phyloP scores from a whole-genome alignment of 2,113 vertebrate species.

The Amia ocellicauda region DNA sequence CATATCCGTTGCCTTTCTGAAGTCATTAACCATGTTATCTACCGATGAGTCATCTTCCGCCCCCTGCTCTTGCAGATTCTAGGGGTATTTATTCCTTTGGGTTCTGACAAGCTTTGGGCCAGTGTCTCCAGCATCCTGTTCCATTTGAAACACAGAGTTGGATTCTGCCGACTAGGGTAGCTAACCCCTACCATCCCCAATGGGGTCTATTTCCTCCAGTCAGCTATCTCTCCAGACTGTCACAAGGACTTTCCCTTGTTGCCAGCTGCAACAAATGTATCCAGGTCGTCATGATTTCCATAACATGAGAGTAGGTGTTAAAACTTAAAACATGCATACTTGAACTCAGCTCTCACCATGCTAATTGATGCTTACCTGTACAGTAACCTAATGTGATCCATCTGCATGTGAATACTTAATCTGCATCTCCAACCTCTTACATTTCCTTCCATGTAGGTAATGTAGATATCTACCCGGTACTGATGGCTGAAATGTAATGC shows the following conservation, averaged over 20 bases:
- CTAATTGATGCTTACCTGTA: too few relatives aligned
- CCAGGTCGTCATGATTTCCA: too few relatives aligned
- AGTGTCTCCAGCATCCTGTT: background rate
- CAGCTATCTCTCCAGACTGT: slow-evolving; percentile 20
- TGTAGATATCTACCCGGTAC: too few relatives aligned
- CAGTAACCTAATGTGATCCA: too few relatives aligned
- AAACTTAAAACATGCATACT: too few relatives aligned
- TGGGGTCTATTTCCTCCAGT: slow-evolving; percentile 24
- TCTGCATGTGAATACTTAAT: too few relatives aligned
- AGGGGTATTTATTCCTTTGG: slow-evolving; percentile 16
- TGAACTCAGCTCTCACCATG: too few relatives aligned
- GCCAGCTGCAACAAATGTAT: too few relatives aligned
- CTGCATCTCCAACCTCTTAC: too few relatives aligned
- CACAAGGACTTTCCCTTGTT: slow-evolving; percentile 19
- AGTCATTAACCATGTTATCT: slow-evolving; percentile 12
- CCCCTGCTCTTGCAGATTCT: slow-evolving; percentile 23
- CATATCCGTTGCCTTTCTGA: slow-evolving; percentile 12
- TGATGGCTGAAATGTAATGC: too few relatives aligned
- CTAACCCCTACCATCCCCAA: slow-evolving; percentile 12
- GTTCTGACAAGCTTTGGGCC: slow-evolving; percentile 7
- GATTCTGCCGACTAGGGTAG: slow-evolving; percentile 3
- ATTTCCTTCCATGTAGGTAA: too few relatives aligned
- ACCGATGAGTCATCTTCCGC: slow-evolving; percentile 20
- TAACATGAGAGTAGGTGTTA: too few relatives aligned
- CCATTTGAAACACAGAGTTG: background rate